Evolutionary conservation across 2,888 invertebrate genomes (phyloP), one percentile per base, ranked within the genome.

Genomic region (Gryllus longicercus): DNA sequence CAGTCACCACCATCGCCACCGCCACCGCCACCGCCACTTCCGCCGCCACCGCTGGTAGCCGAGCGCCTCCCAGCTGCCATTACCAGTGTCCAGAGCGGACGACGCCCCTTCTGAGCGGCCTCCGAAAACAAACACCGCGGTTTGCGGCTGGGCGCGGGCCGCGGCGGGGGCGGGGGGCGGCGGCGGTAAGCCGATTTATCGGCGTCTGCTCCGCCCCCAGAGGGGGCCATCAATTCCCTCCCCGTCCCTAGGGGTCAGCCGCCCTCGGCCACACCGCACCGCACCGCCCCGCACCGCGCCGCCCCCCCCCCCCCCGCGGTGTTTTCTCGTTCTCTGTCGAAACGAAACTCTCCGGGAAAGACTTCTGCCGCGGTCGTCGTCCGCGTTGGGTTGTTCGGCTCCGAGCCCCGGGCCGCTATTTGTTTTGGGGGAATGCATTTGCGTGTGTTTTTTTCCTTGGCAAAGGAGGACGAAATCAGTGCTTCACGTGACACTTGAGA

Each of bases 151-250:
- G 63, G 14, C 16, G 63, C 63, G 63, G 63, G 5, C 16, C 5
- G 11, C 16, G 63, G 63, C 16, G 63, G 63, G 12, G 63, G 16
- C 5, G 16, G 63, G 63, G 63, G 14, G 16, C 63, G 63, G 63
- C n/a, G 63, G 63, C 8, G 63, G 63, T 63, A 63, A 63, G 63
- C 63, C 63, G 63, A 63, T 63, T 63, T 63, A 63, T 63, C 63
- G 63, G 63, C 63, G 63, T 63, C 63, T 63, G 63, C 63, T 63
- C 63, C 63, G 63, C 63, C 63, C 63, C 63, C 63, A 18, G 63
- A 63, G 63, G 63, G 63, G 63, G 63, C 63, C 63, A 63, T 63
- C 63, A 63, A 63, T 63, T 63, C 63, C 63, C 63, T 63, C 63
- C 63, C 63, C n/a, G 63, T 63, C 63, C 63, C 63, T 8, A 18